A percentile compares a stretch with the other conserved stretches of the same genome.
These are phyloP conservation scores for Tachysurus fulvidraco DNA, from an alignment of 2,113 vertebrate species.

Conservation along the genomic window DNA sequence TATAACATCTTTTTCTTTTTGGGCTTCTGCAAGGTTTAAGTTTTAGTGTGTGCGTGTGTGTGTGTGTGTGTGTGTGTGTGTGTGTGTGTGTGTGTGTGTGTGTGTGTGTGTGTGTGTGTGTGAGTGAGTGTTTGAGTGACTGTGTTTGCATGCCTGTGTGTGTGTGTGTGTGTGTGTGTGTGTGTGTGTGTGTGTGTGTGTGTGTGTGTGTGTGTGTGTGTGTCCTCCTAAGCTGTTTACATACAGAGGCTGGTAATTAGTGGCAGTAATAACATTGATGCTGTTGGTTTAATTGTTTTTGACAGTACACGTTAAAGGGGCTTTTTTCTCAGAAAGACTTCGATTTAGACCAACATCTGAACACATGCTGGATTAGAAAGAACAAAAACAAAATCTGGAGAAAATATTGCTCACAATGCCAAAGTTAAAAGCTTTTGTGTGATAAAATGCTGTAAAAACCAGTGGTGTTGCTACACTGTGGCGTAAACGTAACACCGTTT, in stretches of 20 bases:
- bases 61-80: background rate
- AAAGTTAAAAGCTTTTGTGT: constrained; percentile 30
- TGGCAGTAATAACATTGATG: constrained; percentile 94
- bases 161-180: background rate
- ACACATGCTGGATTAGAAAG: too few relatives aligned
- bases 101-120: background rate
- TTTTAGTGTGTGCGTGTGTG: background rate
- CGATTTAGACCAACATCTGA: constrained; percentile 73
- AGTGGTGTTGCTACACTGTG: background rate
- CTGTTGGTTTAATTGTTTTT: constrained; percentile 94
- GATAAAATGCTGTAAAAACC: constrained; percentile 1
- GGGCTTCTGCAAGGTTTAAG: background rate
- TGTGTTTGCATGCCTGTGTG: background rate
- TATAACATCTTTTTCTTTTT: background rate
- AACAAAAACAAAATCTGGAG: background rate
- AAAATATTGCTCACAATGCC: constrained; percentile 1
- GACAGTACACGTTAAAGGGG: constrained; percentile 81
- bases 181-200: constrained; percentile 67
- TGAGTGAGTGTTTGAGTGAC: background rate
- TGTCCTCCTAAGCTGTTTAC: constrained; percentile 84
- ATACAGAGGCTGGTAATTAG: constrained; percentile 92
- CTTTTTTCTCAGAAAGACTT: constrained; percentile 66
- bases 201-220: too few relatives aligned
- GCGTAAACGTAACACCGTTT: constrained; percentile 52
- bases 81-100: constrained; percentile 59